These are phyloP conservation scores for Rhyacichthys aspro DNA, from an alignment of 2,797 vertebrate genomes.

Conservation along the genomic window DNA sequence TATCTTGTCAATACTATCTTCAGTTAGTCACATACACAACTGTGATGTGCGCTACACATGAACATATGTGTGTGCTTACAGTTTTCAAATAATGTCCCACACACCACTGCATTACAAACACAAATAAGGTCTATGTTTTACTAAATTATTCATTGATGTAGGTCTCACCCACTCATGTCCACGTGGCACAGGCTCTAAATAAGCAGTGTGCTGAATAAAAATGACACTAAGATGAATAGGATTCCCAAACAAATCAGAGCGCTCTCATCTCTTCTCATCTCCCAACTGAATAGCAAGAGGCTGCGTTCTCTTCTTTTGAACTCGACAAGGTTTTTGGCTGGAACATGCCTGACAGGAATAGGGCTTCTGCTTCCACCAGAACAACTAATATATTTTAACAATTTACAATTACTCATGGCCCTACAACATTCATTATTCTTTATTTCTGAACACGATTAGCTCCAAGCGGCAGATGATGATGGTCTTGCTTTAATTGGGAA, in stretches of 20 bases:
- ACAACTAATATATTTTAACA: no score
- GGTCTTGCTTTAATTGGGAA: no score
- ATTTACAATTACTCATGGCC: no score
- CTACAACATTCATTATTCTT: no score
- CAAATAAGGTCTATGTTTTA: slow-evolving; percentile 14
- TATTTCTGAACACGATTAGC: no score
- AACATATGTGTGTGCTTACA: background rate
- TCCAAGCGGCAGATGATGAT: no score
- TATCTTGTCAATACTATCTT: background rate
- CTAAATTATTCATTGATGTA: slow-evolving; percentile 39
- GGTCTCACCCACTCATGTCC: slow-evolving; percentile 52
- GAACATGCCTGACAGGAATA: slow-evolving; percentile 25
- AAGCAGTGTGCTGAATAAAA: slow-evolving; percentile 55
- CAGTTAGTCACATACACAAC: background rate
- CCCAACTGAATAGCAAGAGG: slow-evolving; percentile 44
- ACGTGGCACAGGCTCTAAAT: slow-evolving; percentile 42
- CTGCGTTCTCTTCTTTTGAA: slow-evolving; percentile 54
- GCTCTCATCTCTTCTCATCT: slow-evolving; percentile 48
- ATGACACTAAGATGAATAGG: slow-evolving; percentile 43
- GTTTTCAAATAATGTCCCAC: slow-evolving; percentile 11
- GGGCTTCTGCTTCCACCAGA: no score
- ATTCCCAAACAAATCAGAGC: slow-evolving; percentile 44
- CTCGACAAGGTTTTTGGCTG: slow-evolving; percentile 37
- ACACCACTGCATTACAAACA: slow-evolving; percentile 29
- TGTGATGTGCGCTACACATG: background rate